Evolutionary conservation across 2,797 vertebrate species (phyloP).

Genomic region (Alca torda): DNA sequence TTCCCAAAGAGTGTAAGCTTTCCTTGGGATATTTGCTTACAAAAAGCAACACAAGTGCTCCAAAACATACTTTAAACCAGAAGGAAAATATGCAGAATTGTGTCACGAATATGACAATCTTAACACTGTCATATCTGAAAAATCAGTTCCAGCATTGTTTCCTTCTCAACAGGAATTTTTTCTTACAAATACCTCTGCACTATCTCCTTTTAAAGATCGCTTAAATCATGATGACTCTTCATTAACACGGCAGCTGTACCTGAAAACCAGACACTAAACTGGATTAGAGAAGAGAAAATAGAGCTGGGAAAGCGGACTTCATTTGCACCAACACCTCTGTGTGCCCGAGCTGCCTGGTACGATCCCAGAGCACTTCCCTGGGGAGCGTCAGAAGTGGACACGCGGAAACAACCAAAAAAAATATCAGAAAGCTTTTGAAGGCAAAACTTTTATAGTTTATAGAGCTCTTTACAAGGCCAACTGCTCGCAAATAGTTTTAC

Average conservation of each 20-base stretch:
- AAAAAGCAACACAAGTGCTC: background rate
- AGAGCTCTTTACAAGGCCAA: background rate
- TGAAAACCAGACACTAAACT: background rate
- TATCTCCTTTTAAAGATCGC: background rate
- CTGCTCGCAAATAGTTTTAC: constrained; percentile 45
- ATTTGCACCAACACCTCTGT: background rate
- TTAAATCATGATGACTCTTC: background rate
- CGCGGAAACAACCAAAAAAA: background rate
- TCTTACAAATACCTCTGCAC: background rate
- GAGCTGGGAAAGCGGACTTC: background rate
- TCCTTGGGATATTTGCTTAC: background rate
- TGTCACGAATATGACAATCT: background rate
- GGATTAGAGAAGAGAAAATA: background rate
- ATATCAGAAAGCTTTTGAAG: background rate
- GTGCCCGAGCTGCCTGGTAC: background rate
- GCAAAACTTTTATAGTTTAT: background rate
- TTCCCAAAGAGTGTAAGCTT: background rate
- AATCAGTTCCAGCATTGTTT: background rate
- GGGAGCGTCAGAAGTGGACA: background rate
- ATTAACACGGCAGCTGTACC: background rate
- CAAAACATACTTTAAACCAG: background rate
- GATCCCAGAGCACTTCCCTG: background rate
- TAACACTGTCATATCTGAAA: background rate
- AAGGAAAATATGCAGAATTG: background rate
- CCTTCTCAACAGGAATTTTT: background rate